phyloP scores from a whole-genome alignment of 2,888 invertebrate genomes.

The Coenonympha arcania region DNA sequence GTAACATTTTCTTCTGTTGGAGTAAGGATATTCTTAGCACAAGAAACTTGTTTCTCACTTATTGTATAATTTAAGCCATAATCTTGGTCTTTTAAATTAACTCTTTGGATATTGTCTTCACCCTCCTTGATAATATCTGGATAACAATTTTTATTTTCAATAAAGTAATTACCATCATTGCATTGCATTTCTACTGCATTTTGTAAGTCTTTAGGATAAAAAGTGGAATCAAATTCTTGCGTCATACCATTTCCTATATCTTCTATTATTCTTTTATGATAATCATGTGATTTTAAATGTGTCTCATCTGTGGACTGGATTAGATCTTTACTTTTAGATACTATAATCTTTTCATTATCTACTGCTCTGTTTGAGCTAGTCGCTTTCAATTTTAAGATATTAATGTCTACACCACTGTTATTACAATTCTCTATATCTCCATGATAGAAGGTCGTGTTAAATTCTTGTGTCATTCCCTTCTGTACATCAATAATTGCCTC shows the following conservation, averaged over 20 bases:
- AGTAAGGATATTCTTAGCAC: background rate
- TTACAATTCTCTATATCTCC: background rate
- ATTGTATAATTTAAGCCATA: background rate
- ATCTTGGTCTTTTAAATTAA: background rate
- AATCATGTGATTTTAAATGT: no score
- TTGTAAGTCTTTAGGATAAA: background rate
- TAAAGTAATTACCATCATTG: no score
- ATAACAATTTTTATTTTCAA: background rate
- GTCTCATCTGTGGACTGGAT: no score
- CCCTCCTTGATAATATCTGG: background rate
- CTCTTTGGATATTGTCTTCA: background rate
- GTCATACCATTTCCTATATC: constrained; percentile 39
- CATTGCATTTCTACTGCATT: background rate
- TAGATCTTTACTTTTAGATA: no score
- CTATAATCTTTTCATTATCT: background rate
- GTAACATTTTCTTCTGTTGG: background rate
- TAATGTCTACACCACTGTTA: background rate
- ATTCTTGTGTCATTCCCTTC: constrained; percentile 48
- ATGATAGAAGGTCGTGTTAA: constrained; percentile 39
- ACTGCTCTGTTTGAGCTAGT: no score
- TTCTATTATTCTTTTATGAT: background rate
- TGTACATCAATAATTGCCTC: constrained; percentile 40
- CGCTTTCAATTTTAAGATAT: background rate
- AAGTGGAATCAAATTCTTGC: constrained; percentile 38
- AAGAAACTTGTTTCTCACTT: background rate